A percentile compares a stretch with the other conserved stretches of the same genome.
These are phyloP conservation scores for Coregonus sp. DNA, from an alignment of 2,797 vertebrate species.

Conservation along the genomic window DNA sequence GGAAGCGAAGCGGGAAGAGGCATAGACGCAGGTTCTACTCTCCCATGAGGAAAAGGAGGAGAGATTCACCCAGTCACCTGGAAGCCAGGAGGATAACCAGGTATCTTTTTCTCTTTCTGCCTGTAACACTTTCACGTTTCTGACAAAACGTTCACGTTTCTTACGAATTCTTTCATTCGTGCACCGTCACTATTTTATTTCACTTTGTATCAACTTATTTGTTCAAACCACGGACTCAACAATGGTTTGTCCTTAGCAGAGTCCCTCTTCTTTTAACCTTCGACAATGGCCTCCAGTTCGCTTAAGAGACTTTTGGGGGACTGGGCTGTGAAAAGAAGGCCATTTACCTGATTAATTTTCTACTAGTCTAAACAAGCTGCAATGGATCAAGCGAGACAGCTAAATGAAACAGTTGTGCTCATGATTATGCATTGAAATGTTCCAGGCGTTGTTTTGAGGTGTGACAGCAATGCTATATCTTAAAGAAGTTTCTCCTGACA, in stretches of 20 bases:
- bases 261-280: not conserved
- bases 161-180: not conserved
- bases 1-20: slow-evolving; percentile 72
- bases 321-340: not conserved
- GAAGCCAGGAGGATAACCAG: slow-evolving; percentile 97
- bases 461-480: too few species aligned
- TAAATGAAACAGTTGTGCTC: not conserved
- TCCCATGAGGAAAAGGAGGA: slow-evolving; percentile 91
- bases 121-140: not conserved
- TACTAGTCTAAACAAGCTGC: not conserved
- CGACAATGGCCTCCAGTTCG: not conserved
- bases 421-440: not conserved
- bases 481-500: too few species aligned
- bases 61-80: slow-evolving; percentile 96
- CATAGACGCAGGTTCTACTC: slow-evolving; percentile 84
- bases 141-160: not conserved
- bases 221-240: not conserved
- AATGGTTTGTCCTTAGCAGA: not conserved
- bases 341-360: not conserved
- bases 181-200: not conserved
- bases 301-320: not conserved
- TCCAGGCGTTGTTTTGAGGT: too few species aligned
- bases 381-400: not conserved
- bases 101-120: slow-evolving; percentile 56
- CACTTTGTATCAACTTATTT: not conserved